Percentiles rank a stretch among this genome's conserved stretches.
phyloP scores from a whole-genome alignment of 1,140 invertebrate genomes.

The Pseudobourletiella spinata region DNA sequence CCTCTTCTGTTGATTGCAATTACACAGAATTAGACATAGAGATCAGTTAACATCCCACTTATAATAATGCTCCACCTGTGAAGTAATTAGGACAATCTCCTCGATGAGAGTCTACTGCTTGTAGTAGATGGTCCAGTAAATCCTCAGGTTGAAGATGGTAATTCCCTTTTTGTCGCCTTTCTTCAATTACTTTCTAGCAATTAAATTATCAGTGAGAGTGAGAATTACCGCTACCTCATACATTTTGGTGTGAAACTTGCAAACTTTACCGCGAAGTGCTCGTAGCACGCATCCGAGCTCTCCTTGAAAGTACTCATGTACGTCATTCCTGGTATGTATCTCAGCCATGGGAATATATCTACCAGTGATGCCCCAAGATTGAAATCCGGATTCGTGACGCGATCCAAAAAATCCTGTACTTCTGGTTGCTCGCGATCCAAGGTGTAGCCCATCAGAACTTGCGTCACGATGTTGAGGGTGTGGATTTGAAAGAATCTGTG shows the following conservation, averaged over 20 bases:
- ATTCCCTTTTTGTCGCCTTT: background rate
- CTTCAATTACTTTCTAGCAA: slow-evolving; percentile 8
- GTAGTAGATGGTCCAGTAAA: slow-evolving; percentile 19
- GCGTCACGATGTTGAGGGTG: background rate
- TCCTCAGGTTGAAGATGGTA: slow-evolving; percentile 12
- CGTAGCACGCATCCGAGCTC: too few relatives aligned
- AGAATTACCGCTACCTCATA: too few relatives aligned
- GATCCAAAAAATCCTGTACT: background rate
- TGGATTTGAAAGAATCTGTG: background rate
- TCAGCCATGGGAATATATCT: background rate
- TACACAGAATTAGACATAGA: too few relatives aligned
- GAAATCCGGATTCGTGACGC: background rate
- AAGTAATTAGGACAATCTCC: background rate
- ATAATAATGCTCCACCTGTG: too few relatives aligned
- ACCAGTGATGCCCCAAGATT: background rate
- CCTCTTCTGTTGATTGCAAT: too few relatives aligned
- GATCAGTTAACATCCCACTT: too few relatives aligned
- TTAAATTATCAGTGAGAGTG: too few relatives aligned
- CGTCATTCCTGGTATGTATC: background rate
- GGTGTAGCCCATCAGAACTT: background rate
- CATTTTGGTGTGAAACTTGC: too few relatives aligned
- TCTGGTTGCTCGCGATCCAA: background rate
- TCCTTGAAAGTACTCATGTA: too few relatives aligned
- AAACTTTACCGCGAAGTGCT: too few relatives aligned
- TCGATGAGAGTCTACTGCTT: slow-evolving; percentile 17